phyloP scores from a whole-genome alignment of 1,140 invertebrate genomes.

The Trichoplusia ni region DNA sequence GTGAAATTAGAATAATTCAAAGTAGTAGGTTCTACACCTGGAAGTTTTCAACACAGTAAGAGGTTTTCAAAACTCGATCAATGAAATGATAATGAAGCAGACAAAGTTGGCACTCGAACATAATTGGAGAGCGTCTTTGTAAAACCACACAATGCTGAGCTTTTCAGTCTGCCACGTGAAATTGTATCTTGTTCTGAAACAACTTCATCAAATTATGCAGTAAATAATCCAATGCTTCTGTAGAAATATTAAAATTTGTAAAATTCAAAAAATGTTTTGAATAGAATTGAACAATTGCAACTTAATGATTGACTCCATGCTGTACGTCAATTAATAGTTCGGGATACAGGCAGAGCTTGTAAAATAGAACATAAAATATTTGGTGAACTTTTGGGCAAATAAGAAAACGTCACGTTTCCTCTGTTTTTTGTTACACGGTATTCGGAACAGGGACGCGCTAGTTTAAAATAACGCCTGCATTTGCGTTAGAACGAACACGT shows the following conservation, averaged over 20 bases:
- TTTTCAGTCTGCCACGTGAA: neutral
- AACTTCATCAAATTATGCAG: too few species aligned
- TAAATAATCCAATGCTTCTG: too few species aligned
- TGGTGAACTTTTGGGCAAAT: neutral
- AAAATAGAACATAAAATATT: neutral
- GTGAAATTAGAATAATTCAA: constrained; percentile 2
- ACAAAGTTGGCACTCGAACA: constrained; percentile 24
- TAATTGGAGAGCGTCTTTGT: constrained; percentile 31
- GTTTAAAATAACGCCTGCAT: neutral
- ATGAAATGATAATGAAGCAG: constrained; percentile 28
- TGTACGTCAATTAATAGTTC: neutral
- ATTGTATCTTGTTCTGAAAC: neutral
- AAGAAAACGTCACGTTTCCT: neutral
- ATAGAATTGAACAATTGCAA: too few species aligned
- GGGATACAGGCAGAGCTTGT: neutral
- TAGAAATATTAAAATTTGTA: too few species aligned
- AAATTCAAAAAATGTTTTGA: too few species aligned
- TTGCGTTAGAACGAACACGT: neutral
- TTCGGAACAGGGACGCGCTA: neutral
- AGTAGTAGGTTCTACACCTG: neutral
- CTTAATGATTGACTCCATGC: neutral
- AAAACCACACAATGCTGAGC: constrained; percentile 15
- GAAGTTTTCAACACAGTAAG: constrained; percentile 3
- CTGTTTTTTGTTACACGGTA: neutral
- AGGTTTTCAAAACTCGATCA: constrained; percentile 26